Conservation (phyloP, 2,113 vertebrate species). For the Istiophorus platypterus region DNA sequence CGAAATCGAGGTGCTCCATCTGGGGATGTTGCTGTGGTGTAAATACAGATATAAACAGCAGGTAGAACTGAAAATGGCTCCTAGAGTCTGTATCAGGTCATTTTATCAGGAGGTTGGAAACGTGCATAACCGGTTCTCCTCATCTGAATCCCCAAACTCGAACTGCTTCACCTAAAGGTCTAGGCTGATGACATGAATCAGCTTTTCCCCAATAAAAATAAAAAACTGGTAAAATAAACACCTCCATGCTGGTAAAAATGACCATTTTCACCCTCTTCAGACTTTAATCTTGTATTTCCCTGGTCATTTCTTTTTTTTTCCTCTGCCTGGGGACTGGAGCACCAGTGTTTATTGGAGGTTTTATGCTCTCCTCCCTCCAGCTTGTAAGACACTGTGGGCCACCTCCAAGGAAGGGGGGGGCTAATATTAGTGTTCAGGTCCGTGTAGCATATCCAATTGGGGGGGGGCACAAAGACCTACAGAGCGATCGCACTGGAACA, state of each 20-base stretch:
- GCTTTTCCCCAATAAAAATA: no score
- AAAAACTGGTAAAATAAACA: not conserved
- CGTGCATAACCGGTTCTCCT: no score
- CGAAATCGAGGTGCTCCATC: no score
- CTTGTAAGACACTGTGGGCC: slow-evolving; percentile 36
- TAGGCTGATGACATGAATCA: no score
- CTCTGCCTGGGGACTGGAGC: not conserved
- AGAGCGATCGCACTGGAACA: slow-evolving; percentile 36
- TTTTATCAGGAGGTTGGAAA: no score
- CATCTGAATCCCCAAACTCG: not conserved
- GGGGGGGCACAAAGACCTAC: slow-evolving; percentile 53
- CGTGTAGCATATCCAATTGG: slow-evolving; percentile 35
- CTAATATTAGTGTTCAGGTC: slow-evolving; percentile 69
- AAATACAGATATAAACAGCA: not conserved
- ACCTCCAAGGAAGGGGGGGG: slow-evolving; percentile 52
- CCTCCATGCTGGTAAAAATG: not conserved
- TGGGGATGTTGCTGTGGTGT: not conserved
- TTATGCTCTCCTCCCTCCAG: slow-evolving; percentile 46
- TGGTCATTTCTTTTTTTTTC: not conserved
- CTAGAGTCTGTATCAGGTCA: no score
- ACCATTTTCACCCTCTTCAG: not conserved
- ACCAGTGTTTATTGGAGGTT: slow-evolving; percentile 54
- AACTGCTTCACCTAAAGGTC: no score
- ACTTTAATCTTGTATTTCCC: not conserved
- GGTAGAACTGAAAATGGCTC: no score